Base-by-base conservation (phyloP, 2,888 invertebrate genomes). In the Protula sp. region DNA sequence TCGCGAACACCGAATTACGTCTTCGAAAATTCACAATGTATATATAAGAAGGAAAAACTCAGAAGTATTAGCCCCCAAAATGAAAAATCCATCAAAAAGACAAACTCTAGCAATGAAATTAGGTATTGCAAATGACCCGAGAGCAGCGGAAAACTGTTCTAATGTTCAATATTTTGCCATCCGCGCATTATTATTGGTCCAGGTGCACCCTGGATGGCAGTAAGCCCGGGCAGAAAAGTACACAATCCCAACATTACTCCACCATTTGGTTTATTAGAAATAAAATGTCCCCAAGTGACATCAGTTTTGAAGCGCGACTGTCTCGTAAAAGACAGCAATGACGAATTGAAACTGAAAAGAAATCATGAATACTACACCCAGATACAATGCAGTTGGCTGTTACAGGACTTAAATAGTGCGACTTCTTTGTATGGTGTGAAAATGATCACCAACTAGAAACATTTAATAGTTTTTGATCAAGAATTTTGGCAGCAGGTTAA, bases 381-480 rank as follows among this genome's bases (percentile, higher is more conserved):
- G 28, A 22, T 53, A 22, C 27, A 28, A 27, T 4, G 5, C 53
- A 53, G 29, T 19, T 53, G 28, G 53, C 53, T 27, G 53, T 53
- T 9, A 27, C 27, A 19, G 53, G 53, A 53, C 5, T 53, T 9
- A 5, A 28, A 14, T 53, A 29, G 53, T 53, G 53, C 29, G 53
- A 53, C 53, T 53, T 53, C 29, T 53, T 53, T 28, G 53, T 53
- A 22, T 53, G 53, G 53, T 53, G 53, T 28, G 29, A 53, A 53
- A 53, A 53, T 53, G 53, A 53, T 22, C 22, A 26, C 9, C 53
- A 53, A 28, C 5, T 53, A 22, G 53, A 53, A 53, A 53, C 53
- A 9, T n/a, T n/a, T n/a, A n/a, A 53, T 53, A 9, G 28, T 5
- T 28, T 53, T 53, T 53, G 53, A 53, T 53, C 53, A 9, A 38